phyloP scores from a whole-genome alignment of 2,797 vertebrate genomes.

The Rhinophrynus dorsalis region DNA sequence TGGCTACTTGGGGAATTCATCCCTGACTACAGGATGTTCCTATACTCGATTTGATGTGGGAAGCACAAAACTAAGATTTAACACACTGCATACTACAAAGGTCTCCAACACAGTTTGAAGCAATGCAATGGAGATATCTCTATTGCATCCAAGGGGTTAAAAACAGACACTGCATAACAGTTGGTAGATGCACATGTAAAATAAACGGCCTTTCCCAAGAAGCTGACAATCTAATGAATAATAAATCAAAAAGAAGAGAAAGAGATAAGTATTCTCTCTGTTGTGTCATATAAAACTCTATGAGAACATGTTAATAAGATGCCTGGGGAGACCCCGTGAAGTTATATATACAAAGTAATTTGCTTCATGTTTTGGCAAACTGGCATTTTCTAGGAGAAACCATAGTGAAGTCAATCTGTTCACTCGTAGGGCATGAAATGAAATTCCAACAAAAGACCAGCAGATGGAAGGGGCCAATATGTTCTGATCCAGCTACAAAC shows the following conservation, averaged over 20 bases:
- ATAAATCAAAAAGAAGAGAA: conserved; percentile 18
- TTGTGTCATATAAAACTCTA: conserved; percentile 8
- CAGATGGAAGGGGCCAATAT: conserved; percentile 22
- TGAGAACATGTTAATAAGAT: conserved; percentile 21
- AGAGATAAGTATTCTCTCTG: conserved; percentile 1
- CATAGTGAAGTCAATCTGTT: not conserved
- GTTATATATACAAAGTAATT: not conserved
- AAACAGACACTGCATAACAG: no score
- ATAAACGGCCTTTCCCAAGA: not conserved
- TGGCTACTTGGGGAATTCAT: no score
- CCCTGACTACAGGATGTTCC: no score
- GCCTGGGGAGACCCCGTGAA: not conserved
- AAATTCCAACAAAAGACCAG: conserved; percentile 1
- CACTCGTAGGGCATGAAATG: not conserved
- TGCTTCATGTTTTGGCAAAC: not conserved
- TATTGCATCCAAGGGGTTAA: no score
- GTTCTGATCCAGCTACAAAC: not conserved
- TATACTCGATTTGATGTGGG: no score
- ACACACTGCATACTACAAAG: no score
- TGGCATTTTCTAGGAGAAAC: not conserved
- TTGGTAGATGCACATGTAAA: no score
- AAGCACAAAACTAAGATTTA: no score
- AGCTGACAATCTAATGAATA: not conserved
- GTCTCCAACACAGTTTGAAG: no score
- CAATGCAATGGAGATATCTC: no score